Percentiles rank a stretch among this genome's conserved stretches.
phyloP scores from a whole-genome alignment of 1,140 invertebrate species.

The Meloidogyne hapla region DNA sequence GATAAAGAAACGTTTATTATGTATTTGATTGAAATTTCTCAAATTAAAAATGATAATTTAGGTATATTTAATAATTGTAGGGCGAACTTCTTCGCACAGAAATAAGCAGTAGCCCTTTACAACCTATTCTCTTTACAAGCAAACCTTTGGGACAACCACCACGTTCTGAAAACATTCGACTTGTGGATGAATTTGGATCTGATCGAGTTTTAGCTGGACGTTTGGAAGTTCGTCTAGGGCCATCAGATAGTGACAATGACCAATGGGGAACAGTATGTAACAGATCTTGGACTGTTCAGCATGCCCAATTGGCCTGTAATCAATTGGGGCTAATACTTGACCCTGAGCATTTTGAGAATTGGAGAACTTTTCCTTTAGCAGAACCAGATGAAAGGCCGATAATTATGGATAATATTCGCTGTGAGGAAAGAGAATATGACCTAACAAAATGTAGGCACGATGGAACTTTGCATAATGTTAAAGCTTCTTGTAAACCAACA shows the following conservation, averaged over 20 bases:
- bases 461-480: conserved; percentile 68
- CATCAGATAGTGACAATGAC: conserved; percentile 69
- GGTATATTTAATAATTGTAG: conserved; percentile 44
- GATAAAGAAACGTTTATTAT: no score
- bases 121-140: conserved; percentile 57
- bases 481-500: conserved; percentile 46
- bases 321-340: conserved; percentile 88
- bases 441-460: conserved; percentile 78
- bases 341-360: conserved; percentile 82
- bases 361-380: conserved; percentile 37
- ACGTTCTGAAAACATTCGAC: conserved; percentile 48
- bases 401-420: conserved; percentile 77
- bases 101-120: conserved; percentile 37
- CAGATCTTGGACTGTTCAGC: conserved; percentile 87
- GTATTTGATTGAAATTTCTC: no score
- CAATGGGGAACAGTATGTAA: conserved; percentile 94
- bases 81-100: conserved; percentile 62
- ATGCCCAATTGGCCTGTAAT: conserved; percentile 85
- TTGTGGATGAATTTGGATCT: conserved; percentile 58
- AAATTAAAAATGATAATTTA: conserved; percentile 64
- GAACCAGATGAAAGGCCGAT: conserved; percentile 55
- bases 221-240: conserved; percentile 67
- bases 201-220: conserved; percentile 65
- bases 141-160: conserved; percentile 45
- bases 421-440: conserved; percentile 86